A percentile compares a stretch with the other conserved stretches of the same genome.
Evolutionary conservation across 1,140 invertebrate species (phyloP).

Genomic region (Penaeus chinensis): DNA sequence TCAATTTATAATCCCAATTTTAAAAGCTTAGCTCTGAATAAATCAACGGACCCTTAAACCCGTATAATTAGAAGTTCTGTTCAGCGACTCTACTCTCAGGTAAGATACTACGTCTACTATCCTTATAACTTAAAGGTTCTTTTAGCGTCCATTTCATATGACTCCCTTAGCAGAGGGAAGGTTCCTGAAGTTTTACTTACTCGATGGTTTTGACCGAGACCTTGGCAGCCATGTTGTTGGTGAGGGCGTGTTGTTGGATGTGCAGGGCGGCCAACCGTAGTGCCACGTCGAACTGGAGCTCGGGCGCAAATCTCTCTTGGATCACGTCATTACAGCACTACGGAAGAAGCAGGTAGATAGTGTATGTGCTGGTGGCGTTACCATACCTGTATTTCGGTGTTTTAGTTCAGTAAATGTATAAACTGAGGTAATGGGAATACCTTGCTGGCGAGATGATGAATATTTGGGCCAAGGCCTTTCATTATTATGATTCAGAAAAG

Average conservation of each 20-base stretch:
- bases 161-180: background rate
- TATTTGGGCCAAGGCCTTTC: no score
- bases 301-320: slow-evolving; percentile 88
- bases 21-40: no score
- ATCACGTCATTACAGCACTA: slow-evolving; percentile 94
- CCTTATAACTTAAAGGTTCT: background rate
- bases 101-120: background rate
- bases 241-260: slow-evolving; percentile 87
- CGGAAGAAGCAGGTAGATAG: slow-evolving; percentile 48
- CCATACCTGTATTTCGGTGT: no score
- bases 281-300: slow-evolving; percentile 88
- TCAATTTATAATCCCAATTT: no score
- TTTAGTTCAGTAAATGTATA: no score
- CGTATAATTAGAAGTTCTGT: background rate
- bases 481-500: no score
- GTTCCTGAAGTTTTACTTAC: slow-evolving; percentile 74
- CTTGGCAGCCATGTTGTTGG: slow-evolving; percentile 81
- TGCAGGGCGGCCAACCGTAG: slow-evolving; percentile 87
- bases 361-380: background rate
- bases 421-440: no score
- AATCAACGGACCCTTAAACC: no score
- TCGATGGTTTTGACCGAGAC: slow-evolving; percentile 87
- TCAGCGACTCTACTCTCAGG: background rate
- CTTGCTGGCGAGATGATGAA: no score
- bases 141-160: no score